Percentiles rank a stretch among this genome's conserved stretches.
Evolutionary conservation across 2,888 invertebrate species (phyloP).

Genomic region (Lithophane semibrunnea): DNA sequence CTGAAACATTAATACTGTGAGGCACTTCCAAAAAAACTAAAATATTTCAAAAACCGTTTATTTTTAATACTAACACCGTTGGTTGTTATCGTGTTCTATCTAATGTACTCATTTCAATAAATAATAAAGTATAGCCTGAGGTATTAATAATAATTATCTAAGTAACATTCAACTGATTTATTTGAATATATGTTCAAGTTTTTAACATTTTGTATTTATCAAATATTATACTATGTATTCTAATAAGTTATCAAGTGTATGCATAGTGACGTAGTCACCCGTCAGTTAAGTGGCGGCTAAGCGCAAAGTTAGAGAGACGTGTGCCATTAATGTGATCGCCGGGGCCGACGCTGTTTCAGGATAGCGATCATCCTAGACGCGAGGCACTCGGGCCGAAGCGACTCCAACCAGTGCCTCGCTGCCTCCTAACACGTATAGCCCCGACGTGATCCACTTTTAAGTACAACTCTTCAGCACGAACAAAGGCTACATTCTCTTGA

Average conservation of each 20-base stretch:
- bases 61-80: not conserved
- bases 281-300: slow-evolving; percentile 32
- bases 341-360: slow-evolving; percentile 7
- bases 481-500: slow-evolving; percentile 58
- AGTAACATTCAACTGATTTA: slow-evolving; percentile 1
- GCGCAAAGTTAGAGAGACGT: slow-evolving; percentile 34
- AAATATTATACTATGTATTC: slow-evolving; percentile 47
- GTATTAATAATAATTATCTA: not conserved
- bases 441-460: slow-evolving; percentile 33
- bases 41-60: slow-evolving; percentile 14
- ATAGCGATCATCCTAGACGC: not conserved
- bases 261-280: slow-evolving; percentile 47
- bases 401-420: not conserved
- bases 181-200: not conserved
- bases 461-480: slow-evolving; percentile 47
- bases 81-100: not conserved
- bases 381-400: not conserved
- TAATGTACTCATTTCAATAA: slow-evolving; percentile 8
- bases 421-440: not conserved
- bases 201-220: slow-evolving; percentile 13
- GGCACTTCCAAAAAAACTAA: not conserved
- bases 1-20: not conserved
- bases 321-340: slow-evolving; percentile 45
- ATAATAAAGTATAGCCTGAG: slow-evolving; percentile 6
- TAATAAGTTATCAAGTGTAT: slow-evolving; percentile 53